phyloP scores from a whole-genome alignment of 2,888 invertebrate species.

The Heliconius charithonia region DNA sequence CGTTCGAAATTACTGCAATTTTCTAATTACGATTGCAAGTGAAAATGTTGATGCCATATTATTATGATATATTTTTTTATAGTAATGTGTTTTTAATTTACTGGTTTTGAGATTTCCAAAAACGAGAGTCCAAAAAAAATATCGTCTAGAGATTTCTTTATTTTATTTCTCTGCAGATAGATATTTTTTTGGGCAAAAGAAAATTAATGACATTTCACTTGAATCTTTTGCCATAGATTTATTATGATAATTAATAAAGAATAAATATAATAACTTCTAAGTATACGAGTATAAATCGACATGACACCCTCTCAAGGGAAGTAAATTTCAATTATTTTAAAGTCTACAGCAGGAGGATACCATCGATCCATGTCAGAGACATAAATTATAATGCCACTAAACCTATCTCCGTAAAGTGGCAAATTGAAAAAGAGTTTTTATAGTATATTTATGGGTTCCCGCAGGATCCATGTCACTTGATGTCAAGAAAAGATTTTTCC shows the following conservation, averaged over 20 bases:
- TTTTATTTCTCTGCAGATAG: not conserved
- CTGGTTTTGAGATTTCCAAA: not conserved
- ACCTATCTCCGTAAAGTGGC: conserved; percentile 57
- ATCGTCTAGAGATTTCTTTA: not conserved
- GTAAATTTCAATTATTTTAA: conserved; percentile 32
- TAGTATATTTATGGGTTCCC: conserved; percentile 64
- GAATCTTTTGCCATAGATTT: not conserved
- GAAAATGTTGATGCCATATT: not conserved
- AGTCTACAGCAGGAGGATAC: conserved; percentile 13
- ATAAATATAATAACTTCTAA: not conserved
- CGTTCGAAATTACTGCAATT: conserved; percentile 11
- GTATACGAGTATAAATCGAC: not conserved
- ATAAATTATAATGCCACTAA: conserved; percentile 54
- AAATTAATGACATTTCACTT: not conserved
- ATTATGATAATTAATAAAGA: not conserved
- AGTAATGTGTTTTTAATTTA: not conserved
- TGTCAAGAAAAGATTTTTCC: conserved; percentile 56
- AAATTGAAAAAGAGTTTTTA: conserved; percentile 74
- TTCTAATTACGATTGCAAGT: conserved; percentile 12
- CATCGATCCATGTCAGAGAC: conserved; percentile 40
- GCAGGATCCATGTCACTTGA: conserved; percentile 55
- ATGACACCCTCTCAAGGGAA: not conserved
- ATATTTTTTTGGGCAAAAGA: not conserved
- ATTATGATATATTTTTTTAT: not conserved
- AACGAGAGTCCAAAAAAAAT: not conserved